Percentiles rank a stretch among this genome's conserved stretches.
phyloP scores from a whole-genome alignment of 2,113 vertebrate species.

The Mirza zaza region DNA sequence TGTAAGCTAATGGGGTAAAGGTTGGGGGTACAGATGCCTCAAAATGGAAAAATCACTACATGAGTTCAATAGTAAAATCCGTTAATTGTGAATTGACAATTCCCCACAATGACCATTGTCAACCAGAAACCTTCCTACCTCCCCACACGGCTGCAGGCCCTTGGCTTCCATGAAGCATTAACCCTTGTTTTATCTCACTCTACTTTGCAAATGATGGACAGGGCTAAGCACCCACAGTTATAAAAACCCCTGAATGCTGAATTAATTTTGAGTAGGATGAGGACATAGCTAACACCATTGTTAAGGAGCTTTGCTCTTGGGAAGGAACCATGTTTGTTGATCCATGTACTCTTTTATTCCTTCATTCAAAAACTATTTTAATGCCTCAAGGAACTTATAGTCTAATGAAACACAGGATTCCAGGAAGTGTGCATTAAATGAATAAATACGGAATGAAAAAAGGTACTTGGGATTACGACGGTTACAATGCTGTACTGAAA shows the following conservation, averaged over 20 bases:
- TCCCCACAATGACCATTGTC: not conserved
- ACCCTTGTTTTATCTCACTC: not conserved
- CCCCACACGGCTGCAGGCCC: not conserved
- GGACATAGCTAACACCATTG: not conserved
- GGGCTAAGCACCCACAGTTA: not conserved
- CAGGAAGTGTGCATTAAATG: not conserved
- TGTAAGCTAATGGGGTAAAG: not conserved
- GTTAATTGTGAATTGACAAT: not conserved
- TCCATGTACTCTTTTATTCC: not conserved
- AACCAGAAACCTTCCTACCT: not conserved
- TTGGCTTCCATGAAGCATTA: not conserved
- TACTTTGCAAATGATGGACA: not conserved
- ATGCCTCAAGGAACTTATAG: not conserved
- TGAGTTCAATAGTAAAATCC: not conserved
- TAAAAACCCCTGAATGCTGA: not conserved
- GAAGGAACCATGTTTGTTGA: not conserved
- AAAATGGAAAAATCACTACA: not conserved
- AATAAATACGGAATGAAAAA: not conserved
- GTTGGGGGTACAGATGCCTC: not conserved
- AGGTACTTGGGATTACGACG: not conserved
- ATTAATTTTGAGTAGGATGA: not conserved
- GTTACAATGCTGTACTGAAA: not conserved
- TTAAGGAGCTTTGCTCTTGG: not conserved
- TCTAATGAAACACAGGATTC: not conserved
- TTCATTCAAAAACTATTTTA: not conserved